phyloP scores from a whole-genome alignment of 2,888 invertebrate genomes.

The Drosophila mimetica region DNA sequence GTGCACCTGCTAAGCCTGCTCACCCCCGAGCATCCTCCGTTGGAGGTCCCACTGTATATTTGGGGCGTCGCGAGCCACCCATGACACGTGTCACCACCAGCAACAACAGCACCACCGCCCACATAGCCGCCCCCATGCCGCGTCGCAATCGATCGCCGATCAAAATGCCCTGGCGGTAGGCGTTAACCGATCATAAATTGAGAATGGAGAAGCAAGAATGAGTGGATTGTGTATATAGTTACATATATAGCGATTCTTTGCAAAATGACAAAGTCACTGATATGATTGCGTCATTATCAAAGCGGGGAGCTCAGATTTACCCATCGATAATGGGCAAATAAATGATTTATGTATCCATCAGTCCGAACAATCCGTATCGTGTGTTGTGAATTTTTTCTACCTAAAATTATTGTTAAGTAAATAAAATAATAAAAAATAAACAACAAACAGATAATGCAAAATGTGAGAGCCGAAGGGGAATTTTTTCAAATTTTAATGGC shows the following conservation, averaged over 20 bases:
- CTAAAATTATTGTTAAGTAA: conserved; percentile 41
- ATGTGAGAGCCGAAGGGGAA: conserved; percentile 16
- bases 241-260: conserved; percentile 21
- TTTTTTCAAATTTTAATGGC: conserved; percentile 13
- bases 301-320: conserved; percentile 17
- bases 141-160: conserved; percentile 83
- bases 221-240: conserved; percentile 11
- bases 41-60: conserved; percentile 55
- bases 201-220: conserved; percentile 25
- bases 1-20: conserved; percentile 57
- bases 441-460: conserved; percentile 40
- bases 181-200: conserved; percentile 39
- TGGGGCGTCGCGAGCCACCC: conserved; percentile 72
- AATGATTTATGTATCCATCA: conserved; percentile 47
- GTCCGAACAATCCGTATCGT: conserved; percentile 9
- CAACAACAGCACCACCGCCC: conserved; percentile 22
- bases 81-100: conserved; percentile 42
- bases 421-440: conserved; percentile 30
- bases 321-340: conserved; percentile 46
- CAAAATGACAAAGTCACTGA: conserved; percentile 17
- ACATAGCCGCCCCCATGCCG: conserved; percentile 56
- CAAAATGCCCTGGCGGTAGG: conserved; percentile 83
- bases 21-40: conserved; percentile 25
- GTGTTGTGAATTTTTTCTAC: conserved; percentile 47
- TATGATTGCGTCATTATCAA: conserved; percentile 44